Percentiles rank a stretch among this genome's conserved stretches.
Evolutionary conservation across 1,140 invertebrate genomes (phyloP).

Genomic region (Rhyzopertha dominica): DNA sequence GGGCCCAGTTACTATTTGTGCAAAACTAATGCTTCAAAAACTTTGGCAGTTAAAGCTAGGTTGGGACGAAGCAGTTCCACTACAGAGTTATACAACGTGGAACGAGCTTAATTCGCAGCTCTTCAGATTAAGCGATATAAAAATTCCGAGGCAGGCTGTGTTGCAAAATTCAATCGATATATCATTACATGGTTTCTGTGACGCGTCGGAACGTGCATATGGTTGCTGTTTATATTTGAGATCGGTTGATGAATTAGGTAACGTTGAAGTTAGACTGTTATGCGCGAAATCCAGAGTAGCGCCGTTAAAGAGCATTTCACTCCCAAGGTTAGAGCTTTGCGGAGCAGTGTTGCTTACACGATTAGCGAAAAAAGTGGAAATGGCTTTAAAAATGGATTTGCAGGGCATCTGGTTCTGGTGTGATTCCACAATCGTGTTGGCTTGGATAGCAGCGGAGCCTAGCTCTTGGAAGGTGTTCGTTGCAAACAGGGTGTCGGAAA

Average conservation of each 20-base stretch:
- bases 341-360: conserved; percentile 24
- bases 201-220: too few species aligned
- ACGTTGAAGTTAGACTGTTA: conserved; percentile 10
- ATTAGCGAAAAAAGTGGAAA: conserved; percentile 15
- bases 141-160: background rate
- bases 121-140: background rate
- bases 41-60: conserved; percentile 34
- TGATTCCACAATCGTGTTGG: conserved; percentile 23
- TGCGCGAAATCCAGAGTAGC: conserved; percentile 34
- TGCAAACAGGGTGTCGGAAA: conserved; percentile 24
- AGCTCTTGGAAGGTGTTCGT: conserved; percentile 26
- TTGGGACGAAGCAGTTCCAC: conserved; percentile 41
- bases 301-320: conserved; percentile 27
- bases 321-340: conserved; percentile 35
- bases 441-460: conserved; percentile 21
- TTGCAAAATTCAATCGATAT: background rate
- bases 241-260: too few species aligned
- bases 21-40: conserved; percentile 40
- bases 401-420: conserved; percentile 23
- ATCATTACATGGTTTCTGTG: too few species aligned
- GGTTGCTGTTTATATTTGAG: too few species aligned
- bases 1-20: conserved; percentile 30
- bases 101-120: background rate
- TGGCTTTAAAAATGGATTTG: too few species aligned
- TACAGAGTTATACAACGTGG: conserved; percentile 16